Percentiles rank a stretch among this genome's conserved stretches.
phyloP scores from a whole-genome alignment of 2,797 vertebrate species.

The Pithecia hirsuta region DNA sequence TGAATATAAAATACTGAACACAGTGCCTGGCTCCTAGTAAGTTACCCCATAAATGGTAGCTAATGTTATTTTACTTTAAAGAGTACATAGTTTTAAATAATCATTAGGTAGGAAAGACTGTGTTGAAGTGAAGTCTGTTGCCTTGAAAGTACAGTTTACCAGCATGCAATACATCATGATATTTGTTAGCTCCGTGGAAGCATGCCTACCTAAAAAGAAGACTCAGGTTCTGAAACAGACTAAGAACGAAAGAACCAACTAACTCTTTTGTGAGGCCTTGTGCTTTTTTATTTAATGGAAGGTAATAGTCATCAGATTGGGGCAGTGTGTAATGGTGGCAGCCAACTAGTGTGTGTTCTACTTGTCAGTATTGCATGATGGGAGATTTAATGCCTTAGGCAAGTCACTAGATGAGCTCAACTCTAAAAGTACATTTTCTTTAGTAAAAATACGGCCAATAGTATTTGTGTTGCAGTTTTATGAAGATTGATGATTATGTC shows the following conservation, averaged over 20 bases:
- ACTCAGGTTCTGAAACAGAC: constrained; percentile 1
- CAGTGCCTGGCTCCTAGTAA: neutral
- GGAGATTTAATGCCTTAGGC: neutral
- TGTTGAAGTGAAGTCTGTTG: neutral
- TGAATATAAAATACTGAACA: neutral
- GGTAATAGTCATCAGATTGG: neutral
- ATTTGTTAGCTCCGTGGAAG: neutral
- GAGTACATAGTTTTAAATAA: constrained; percentile 1
- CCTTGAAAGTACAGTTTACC: neutral
- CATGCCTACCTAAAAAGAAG: neutral
- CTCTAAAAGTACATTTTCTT: neutral
- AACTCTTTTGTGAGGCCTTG: neutral
- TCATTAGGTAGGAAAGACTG: neutral
- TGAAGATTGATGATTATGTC: neutral
- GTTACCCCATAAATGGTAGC: neutral
- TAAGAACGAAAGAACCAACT: neutral
- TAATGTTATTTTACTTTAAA: constrained; percentile 8
- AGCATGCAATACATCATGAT: neutral
- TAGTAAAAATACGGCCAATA: neutral
- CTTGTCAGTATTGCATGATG: neutral
- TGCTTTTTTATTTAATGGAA: neutral
- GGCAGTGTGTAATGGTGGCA: neutral
- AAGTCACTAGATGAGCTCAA: neutral
- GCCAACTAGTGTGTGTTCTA: neutral
- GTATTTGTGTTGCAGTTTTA: neutral